phyloP scores from a whole-genome alignment of 1,140 invertebrate genomes.

The Agrilus planipennis region DNA sequence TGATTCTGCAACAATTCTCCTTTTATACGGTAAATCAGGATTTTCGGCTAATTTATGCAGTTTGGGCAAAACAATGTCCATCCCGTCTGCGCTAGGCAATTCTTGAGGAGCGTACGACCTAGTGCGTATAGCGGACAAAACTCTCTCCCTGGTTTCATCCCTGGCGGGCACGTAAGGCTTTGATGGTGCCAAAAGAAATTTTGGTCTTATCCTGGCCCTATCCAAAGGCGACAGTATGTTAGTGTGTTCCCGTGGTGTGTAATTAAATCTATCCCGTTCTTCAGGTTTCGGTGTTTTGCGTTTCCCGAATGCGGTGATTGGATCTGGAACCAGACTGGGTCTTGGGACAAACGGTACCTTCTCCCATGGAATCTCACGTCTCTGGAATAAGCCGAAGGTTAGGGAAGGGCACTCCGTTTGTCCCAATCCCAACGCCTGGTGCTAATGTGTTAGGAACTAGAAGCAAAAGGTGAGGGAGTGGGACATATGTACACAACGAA shows the following conservation, averaged over 20 bases:
- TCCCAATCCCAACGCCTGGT: slow-evolving; percentile 17
- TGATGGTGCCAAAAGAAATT: slow-evolving; percentile 41
- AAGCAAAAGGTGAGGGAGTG: too few species aligned
- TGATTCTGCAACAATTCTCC: slow-evolving; percentile 7
- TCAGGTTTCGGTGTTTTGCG: slow-evolving; percentile 33
- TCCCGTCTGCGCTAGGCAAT: slow-evolving; percentile 43
- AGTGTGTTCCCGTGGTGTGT: slow-evolving; percentile 9
- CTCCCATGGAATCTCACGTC: slow-evolving; percentile 66
- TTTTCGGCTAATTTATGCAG: slow-evolving; percentile 37
- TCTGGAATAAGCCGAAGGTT: slow-evolving; percentile 46
- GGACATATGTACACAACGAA: too few species aligned
- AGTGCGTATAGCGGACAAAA: slow-evolving; percentile 39
- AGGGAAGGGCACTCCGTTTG: slow-evolving; percentile 29
- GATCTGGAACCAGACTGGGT: slow-evolving; percentile 66
- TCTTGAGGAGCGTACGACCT: slow-evolving; percentile 41
- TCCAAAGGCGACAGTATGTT: slow-evolving; percentile 31
- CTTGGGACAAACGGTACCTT: slow-evolving; percentile 71
- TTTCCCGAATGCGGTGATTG: slow-evolving; percentile 65
- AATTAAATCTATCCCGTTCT: slow-evolving; percentile 8
- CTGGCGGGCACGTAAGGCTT: slow-evolving; percentile 50
- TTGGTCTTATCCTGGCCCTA: slow-evolving; percentile 42
- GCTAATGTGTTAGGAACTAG: slow-evolving; percentile 1
- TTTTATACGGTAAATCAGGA: slow-evolving; percentile 30
- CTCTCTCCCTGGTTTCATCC: slow-evolving; percentile 46
- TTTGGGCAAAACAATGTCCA: slow-evolving; percentile 47